A percentile compares a stretch with the other conserved stretches of the same genome.
These are phyloP conservation scores for Osmerus eperlanus DNA, from an alignment of 2,113 vertebrate genomes.

Conservation along the genomic window DNA sequence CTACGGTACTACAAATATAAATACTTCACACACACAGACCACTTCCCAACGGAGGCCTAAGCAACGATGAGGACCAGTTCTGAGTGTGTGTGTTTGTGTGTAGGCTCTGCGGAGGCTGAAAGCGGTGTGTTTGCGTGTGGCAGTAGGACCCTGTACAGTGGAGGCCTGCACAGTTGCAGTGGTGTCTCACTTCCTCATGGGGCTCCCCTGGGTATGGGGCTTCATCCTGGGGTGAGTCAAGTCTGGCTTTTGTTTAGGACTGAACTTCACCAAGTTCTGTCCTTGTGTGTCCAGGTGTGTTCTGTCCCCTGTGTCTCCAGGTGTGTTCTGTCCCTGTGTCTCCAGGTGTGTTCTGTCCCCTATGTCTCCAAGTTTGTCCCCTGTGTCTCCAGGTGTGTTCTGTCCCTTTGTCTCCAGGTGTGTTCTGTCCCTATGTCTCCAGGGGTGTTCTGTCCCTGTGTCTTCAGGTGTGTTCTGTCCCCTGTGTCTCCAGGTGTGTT, in stretches of 20 bases:
- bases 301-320: too few species aligned
- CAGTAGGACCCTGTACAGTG: constrained; percentile 79
- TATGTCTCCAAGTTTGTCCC: too few species aligned
- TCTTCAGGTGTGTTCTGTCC: too few species aligned
- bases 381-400: accelerated
- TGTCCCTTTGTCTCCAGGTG: accelerated
- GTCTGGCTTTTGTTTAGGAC: not conserved
- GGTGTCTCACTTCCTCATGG: constrained; percentile 80
- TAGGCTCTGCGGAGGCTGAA: constrained; percentile 87
- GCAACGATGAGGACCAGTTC: not conserved
- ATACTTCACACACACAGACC: not conserved
- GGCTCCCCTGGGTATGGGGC: constrained; percentile 86
- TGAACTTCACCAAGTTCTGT: too few species aligned
- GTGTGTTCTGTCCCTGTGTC: too few species aligned
- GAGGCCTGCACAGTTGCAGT: constrained; percentile 78
- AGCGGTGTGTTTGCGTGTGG: constrained; percentile 82
- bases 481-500: not conserved
- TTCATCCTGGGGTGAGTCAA: constrained; percentile 88
- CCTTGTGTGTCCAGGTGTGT: too few species aligned
- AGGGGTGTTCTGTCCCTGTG: too few species aligned
- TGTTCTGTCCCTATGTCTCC: not conserved
- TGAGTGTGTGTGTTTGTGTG: not conserved
- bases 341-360: too few species aligned
- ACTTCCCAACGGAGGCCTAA: constrained; percentile 78
- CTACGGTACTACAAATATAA: constrained; percentile 51